A percentile compares a stretch with the other conserved stretches of the same genome.
These are phyloP conservation scores for Oxyura jamaicensis DNA, from an alignment of 2,113 vertebrate species.

Conservation along the genomic window DNA sequence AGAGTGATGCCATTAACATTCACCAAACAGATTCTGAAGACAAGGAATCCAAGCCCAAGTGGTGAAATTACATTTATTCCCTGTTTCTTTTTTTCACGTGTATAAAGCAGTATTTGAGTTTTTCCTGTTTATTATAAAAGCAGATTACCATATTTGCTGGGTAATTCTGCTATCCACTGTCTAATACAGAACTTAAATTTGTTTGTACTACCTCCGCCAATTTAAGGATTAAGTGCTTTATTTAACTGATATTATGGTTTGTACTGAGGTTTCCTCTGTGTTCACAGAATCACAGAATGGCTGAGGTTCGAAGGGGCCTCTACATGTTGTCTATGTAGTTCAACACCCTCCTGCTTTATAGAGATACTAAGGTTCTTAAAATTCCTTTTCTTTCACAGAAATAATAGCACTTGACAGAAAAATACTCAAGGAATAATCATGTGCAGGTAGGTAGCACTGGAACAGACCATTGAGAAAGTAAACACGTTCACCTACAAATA, in stretches of 20 bases:
- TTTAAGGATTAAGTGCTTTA: not conserved
- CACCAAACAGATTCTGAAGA: not conserved
- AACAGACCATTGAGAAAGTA: not conserved
- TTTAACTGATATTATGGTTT: not conserved
- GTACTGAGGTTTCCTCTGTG: not conserved
- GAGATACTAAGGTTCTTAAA: not conserved
- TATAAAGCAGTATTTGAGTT: not conserved
- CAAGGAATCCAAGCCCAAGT: not conserved
- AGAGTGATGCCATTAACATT: not conserved
- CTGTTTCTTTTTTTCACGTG: not conserved
- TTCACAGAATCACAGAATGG: not conserved
- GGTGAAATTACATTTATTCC: not conserved
- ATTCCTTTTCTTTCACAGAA: not conserved
- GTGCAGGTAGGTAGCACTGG: not conserved
- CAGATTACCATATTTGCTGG: not conserved
- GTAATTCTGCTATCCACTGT: not conserved
- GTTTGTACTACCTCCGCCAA: not conserved
- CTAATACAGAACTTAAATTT: not conserved
- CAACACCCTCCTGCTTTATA: not conserved
- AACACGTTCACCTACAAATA: slow-evolving; percentile 82
- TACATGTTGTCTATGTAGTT: not conserved
- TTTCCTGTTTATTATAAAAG: not conserved
- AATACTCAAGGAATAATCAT: not conserved
- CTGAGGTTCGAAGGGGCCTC: not conserved
- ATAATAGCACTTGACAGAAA: not conserved